Evolutionary conservation across 2,797 vertebrate species (phyloP).

Genomic region (Scolopax bukidnonensis): DNA sequence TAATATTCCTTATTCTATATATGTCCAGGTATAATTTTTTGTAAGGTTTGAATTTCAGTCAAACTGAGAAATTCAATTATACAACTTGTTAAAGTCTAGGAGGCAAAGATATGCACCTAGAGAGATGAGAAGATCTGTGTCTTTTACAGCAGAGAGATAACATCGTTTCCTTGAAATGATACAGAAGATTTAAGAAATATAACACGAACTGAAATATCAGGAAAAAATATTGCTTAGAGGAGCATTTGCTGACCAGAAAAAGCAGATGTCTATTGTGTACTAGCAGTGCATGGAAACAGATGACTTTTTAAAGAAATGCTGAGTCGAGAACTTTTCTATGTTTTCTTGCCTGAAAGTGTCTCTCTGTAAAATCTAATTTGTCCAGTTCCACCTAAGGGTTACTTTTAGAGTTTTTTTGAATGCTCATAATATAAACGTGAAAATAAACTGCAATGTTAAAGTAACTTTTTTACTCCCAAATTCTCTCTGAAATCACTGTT

Average conservation of each 20-base stretch:
- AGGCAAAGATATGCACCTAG: not conserved
- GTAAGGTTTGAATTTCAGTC: not conserved
- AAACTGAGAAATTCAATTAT: not conserved
- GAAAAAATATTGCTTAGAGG: constrained; percentile 22
- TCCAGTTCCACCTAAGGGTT: not conserved
- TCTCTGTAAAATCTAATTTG: not conserved
- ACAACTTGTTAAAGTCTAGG: not conserved
- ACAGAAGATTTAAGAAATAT: not conserved
- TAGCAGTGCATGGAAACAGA: constrained; percentile 39
- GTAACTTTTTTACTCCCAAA: not conserved
- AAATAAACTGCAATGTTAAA: not conserved
- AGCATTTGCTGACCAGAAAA: constrained; percentile 36
- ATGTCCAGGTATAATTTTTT: not conserved
- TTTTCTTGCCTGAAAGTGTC: not conserved
- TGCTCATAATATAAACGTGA: not conserved
- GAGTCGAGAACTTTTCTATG: constrained; percentile 13
- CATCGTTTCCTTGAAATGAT: not conserved
- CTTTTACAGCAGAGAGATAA: not conserved
- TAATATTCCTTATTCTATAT: not conserved
- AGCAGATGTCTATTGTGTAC: constrained; percentile 3
- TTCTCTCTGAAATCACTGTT: not conserved
- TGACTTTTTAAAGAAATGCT: constrained; percentile 9
- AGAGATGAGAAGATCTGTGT: not conserved
- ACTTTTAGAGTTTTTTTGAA: not conserved
- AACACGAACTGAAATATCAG: not conserved